A percentile compares a stretch with the other conserved stretches of the same genome.
Conservation (phyloP, 2,797 vertebrate genomes). For the Cossypha heuglini region DNA sequence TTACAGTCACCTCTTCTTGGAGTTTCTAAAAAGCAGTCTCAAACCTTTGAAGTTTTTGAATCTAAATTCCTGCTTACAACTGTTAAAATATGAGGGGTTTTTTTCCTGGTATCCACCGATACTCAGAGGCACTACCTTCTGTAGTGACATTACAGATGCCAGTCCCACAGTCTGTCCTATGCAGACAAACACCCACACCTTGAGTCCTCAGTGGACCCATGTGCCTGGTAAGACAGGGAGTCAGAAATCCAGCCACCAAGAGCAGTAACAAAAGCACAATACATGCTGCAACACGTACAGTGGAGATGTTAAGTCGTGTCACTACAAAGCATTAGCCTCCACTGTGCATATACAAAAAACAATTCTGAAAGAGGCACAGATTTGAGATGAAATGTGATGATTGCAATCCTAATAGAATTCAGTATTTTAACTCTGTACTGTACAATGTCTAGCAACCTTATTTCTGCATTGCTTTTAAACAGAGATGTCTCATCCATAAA, state of each 20-base stretch:
- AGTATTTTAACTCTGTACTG: neutral
- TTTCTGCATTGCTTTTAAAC: neutral
- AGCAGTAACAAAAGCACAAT: neutral
- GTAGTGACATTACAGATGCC: neutral
- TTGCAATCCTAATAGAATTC: neutral
- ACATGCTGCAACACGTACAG: fast-evolving
- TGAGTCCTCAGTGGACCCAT: neutral
- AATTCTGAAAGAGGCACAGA: neutral
- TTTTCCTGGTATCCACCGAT: neutral
- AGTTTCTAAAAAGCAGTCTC: neutral
- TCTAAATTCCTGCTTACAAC: neutral
- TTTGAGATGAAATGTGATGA: neutral
- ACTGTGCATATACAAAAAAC: neutral
- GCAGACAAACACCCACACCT: neutral
- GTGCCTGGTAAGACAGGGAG: neutral
- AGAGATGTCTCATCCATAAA: neutral
- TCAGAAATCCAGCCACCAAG: neutral
- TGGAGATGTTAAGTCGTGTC: fast-evolving
- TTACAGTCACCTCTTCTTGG: neutral
- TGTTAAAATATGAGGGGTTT: neutral
- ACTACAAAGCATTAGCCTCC: neutral
- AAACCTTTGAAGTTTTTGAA: neutral
- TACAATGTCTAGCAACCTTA: neutral
- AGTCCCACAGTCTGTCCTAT: neutral
- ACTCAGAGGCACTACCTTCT: neutral